These are phyloP conservation scores for Galemys pyrenaicus DNA, from an alignment of 2,113 vertebrate species.

Conservation along the genomic window DNA sequence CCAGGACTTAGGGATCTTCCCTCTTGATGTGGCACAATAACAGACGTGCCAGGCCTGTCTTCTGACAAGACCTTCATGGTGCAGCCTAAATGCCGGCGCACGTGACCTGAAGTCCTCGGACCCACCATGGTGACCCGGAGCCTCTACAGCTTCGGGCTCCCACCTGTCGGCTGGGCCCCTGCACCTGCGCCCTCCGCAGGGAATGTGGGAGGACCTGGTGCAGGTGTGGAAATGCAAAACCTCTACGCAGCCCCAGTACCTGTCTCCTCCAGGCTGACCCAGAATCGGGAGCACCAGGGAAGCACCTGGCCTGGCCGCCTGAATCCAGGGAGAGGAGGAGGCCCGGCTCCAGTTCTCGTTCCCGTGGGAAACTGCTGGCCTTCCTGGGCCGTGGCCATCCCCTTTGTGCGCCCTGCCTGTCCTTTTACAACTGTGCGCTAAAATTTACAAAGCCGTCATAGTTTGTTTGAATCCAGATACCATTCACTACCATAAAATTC, in stretches of 20 bases:
- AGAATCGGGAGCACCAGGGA: not conserved
- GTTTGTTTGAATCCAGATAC: not conserved
- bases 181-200: not conserved
- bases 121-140: not conserved
- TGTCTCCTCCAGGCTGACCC: not conserved
- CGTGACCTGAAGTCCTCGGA: not conserved
- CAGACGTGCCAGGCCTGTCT: not conserved
- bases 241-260: not conserved
- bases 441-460: not conserved
- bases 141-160: not conserved
- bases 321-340: not conserved
- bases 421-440: not conserved
- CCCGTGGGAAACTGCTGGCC: not conserved
- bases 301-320: not conserved
- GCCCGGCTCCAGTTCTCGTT: not conserved
- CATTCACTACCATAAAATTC: not conserved
- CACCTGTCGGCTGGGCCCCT: not conserved
- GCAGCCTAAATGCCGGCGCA: not conserved
- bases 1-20: not conserved
- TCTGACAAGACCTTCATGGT: not conserved
- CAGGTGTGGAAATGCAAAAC: not conserved
- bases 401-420: not conserved
- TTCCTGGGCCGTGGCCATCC: not conserved
- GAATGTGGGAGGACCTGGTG: not conserved
- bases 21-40: not conserved